Evolutionary conservation across 2,797 vertebrate species (phyloP).

Genomic region (Choloepus didactylus): DNA sequence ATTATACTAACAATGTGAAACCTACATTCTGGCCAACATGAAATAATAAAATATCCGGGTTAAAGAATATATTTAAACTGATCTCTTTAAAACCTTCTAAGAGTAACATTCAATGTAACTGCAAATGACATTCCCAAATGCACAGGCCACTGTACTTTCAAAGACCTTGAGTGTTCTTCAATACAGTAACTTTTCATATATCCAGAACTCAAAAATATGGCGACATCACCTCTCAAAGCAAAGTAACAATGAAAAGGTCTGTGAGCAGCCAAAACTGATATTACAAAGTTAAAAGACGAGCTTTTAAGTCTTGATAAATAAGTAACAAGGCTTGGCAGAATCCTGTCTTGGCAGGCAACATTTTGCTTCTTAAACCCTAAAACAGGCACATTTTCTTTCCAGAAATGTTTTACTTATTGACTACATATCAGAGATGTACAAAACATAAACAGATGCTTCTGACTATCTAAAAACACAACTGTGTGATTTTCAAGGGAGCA

Average conservation of each 20-base stretch:
- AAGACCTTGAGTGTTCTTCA: not conserved
- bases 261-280: accelerated
- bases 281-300: not conserved
- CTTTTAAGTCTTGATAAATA: not conserved
- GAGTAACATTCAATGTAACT: not conserved
- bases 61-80: not conserved
- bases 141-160: not conserved
- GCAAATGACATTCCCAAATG: not conserved
- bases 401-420: not conserved
- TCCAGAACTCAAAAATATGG: not conserved
- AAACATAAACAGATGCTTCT: not conserved
- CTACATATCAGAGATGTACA: not conserved
- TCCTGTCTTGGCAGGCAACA: too few species aligned
- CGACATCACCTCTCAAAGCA: not conserved
- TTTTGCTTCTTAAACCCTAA: not conserved
- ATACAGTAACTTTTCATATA: not conserved
- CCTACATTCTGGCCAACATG: not conserved
- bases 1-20: not conserved
- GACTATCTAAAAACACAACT: not conserved
- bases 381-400: not conserved
- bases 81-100: constrained; percentile 7
- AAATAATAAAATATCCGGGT: not conserved
- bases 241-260: not conserved
- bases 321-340: not conserved
- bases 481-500: not conserved